phyloP scores from a whole-genome alignment of 1,140 invertebrate species.

The Agrilus planipennis region DNA sequence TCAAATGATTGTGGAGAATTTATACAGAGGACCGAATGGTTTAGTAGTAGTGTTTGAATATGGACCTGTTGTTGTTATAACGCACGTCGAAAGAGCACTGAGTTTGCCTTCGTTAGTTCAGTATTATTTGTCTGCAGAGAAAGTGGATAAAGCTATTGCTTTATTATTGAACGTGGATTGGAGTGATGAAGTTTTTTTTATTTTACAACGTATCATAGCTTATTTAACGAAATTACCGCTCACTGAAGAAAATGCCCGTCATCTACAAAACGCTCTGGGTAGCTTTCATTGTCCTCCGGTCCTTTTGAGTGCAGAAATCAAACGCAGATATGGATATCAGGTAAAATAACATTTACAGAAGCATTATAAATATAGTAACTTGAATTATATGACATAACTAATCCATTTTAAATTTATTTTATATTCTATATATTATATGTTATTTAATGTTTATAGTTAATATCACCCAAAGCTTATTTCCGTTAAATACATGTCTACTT shows the following conservation, averaged over 20 bases:
- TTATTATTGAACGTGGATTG: conserved; percentile 60
- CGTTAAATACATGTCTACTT: no score
- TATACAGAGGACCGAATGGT: conserved; percentile 38
- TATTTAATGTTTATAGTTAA: neutral
- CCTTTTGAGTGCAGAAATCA: conserved; percentile 51
- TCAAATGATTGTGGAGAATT: conserved; percentile 43
- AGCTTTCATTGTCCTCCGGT: conserved; percentile 54
- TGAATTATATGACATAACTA: neutral
- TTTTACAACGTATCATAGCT: conserved; percentile 58
- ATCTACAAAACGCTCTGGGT: conserved; percentile 58
- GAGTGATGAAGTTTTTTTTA: conserved; percentile 50
- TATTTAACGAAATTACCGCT: conserved; percentile 53
- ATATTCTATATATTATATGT: neutral
- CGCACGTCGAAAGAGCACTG: conserved; percentile 23
- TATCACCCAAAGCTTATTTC: neutral
- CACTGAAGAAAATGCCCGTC: conserved; percentile 47
- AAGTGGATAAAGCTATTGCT: conserved; percentile 56
- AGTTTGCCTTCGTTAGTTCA: conserved; percentile 39
- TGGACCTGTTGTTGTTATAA: conserved; percentile 37
- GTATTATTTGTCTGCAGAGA: conserved; percentile 51
- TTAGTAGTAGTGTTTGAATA: conserved; percentile 44
- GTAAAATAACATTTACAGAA: conserved; percentile 9
- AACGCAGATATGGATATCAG: conserved; percentile 36
- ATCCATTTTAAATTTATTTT: neutral
- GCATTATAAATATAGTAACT: neutral